A percentile compares a stretch with the other conserved stretches of the same genome.
Conservation (phyloP, 2,888 invertebrate genomes). For the Drosophila acutilabella region DNA sequence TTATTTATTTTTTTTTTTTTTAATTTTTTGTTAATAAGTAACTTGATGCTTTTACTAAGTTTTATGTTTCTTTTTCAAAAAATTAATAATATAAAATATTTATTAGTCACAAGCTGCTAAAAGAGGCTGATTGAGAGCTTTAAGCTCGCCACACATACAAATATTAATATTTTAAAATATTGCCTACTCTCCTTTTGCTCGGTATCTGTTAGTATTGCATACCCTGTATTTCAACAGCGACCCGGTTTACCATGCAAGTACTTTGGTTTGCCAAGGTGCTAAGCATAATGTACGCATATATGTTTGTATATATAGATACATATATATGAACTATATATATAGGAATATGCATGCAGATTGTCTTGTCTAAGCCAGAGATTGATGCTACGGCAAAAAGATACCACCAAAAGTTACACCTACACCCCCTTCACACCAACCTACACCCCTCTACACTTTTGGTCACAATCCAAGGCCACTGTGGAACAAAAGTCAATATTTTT, state of each 20-base stretch:
- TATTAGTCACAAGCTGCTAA: no score
- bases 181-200: background rate
- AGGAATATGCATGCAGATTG: constrained; percentile 52
- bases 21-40: no score
- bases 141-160: no score
- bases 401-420: constrained; percentile 4
- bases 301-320: background rate
- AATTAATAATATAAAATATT: no score
- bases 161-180: no score
- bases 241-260: constrained; percentile 20
- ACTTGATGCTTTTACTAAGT: no score
- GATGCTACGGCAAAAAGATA: constrained; percentile 49
- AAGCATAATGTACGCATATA: constrained; percentile 39
- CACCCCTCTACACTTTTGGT: background rate
- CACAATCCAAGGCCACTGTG: constrained; percentile 19
- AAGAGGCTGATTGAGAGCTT: no score
- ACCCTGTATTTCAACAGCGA: background rate
- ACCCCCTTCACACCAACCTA: constrained; percentile 6
- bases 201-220: constrained; percentile 6
- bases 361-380: constrained; percentile 72
- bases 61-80: no score
- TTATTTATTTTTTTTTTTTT: no score
- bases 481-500: no score
- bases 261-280: constrained; percentile 47
- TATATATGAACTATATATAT: constrained; percentile 5